Conservation (phyloP, 1,140 invertebrate genomes). For the Euschistus heros region DNA sequence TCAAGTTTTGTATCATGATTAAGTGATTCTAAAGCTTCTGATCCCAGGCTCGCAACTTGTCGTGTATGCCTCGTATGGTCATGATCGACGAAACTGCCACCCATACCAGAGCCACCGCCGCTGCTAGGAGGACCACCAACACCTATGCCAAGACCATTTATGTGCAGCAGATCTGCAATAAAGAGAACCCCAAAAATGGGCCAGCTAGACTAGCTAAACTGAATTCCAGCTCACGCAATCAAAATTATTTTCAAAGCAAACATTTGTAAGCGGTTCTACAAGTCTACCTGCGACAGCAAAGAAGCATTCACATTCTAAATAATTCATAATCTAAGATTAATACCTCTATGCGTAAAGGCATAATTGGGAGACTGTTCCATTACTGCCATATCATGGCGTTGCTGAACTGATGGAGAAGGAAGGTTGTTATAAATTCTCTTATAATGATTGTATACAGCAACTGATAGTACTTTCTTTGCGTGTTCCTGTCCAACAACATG, state of each 20-base stretch:
- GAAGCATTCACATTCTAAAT: too few relatives aligned
- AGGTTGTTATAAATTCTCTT: slow-evolving; percentile 90
- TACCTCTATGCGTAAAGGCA: slow-evolving; percentile 63
- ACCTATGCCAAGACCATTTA: slow-evolving; percentile 64
- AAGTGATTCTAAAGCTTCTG: slow-evolving; percentile 76
- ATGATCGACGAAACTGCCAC: background rate
- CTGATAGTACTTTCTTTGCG: slow-evolving; percentile 96
- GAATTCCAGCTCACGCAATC: background rate
- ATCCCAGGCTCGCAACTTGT: slow-evolving; percentile 41
- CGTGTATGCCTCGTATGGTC: slow-evolving; percentile 27
- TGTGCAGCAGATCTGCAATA: slow-evolving; percentile 66
- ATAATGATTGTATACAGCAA: slow-evolving; percentile 99
- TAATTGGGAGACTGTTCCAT: slow-evolving; percentile 55
- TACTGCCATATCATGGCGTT: slow-evolving; percentile 39
- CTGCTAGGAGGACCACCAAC: slow-evolving; percentile 15
- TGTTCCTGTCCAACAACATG: slow-evolving; percentile 96
- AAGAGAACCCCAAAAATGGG: background rate
- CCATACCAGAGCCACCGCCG: background rate
- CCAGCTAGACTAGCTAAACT: background rate
- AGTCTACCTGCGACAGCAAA: background rate
- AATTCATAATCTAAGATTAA: background rate
- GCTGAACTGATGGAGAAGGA: slow-evolving; percentile 33
- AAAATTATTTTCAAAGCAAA: slow-evolving; percentile 12
- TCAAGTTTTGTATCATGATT: slow-evolving; percentile 82
- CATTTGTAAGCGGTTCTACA: slow-evolving; percentile 3